Evolutionary conservation across 2,797 vertebrate genomes (phyloP), one percentile per base, ranked within the genome.

Genomic region (Harpagifer antarcticus): DNA sequence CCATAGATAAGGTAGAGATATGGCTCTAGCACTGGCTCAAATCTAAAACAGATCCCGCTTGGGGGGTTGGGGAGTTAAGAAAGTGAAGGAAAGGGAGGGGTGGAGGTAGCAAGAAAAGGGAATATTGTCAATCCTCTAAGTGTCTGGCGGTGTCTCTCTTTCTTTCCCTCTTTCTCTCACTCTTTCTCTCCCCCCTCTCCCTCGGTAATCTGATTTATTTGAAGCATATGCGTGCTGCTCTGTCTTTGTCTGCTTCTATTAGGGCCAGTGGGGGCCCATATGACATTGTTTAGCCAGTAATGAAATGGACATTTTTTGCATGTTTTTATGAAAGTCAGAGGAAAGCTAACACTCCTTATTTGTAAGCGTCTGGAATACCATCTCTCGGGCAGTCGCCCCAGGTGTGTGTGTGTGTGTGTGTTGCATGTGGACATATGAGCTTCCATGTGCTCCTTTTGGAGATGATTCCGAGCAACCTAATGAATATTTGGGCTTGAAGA

Each of bases 241-340:
- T 85, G 92, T 93, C 84, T 94, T 91, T 95, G 91, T 96, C 94
- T 92, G 92, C 94, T 93, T 93, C 88, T 93, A 94, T 96, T 94
- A 94, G 90, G 89, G 91, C 87, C 84, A 93, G 92, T 90, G 92
- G 81, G 89, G 91, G 86, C 91, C 93, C 92, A 93, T 94, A 94
- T 94, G 94, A 94, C 95, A 95, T 93, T 95, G 92, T 94, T 94
- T 94, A 93, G 90, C 81, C 92, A 92, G 94, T 96, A 96, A 96
- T n/a, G n/a, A n/a, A n/a, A n/a, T 93, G 88, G 93, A 90, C 82
- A 91, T 91, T 95, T 91, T 90, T 95, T 94, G 90, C 93, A 92
- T 92, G 90, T 91, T 92, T 94, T 92, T 93, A 91, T 91, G 74
- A 88, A 90, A 93, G 86, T 93, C 94, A 87, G 89, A 93, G 90